phyloP scores from a whole-genome alignment of 2,797 vertebrate species.

The Mycteria americana region DNA sequence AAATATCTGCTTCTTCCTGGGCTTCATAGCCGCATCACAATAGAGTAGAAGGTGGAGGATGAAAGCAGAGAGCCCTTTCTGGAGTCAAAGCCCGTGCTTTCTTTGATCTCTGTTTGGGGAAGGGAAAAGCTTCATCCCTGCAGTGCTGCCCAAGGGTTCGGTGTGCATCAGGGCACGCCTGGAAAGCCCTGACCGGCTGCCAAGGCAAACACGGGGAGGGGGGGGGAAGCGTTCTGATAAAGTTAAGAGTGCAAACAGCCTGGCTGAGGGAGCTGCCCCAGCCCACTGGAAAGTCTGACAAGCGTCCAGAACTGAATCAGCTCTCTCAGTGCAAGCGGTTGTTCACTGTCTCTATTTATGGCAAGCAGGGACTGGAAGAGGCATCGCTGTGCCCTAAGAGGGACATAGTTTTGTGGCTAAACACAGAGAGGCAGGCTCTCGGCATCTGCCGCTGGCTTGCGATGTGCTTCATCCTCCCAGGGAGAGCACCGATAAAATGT shows the following conservation, averaged over 20 bases:
- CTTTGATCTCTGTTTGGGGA: background rate
- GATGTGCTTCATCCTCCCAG: background rate
- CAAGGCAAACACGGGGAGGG: background rate
- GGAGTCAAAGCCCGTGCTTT: background rate
- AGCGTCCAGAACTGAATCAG: background rate
- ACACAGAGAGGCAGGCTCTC: background rate
- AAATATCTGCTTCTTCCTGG: background rate
- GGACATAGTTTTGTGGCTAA: background rate
- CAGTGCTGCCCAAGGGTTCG: background rate
- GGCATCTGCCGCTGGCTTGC: background rate
- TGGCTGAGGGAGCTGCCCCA: background rate
- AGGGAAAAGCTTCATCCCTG: background rate
- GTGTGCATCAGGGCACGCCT: background rate
- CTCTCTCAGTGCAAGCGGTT: rapidly evolving
- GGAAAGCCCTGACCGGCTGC: background rate
- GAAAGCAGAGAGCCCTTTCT: background rate
- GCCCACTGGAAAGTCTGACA: background rate
- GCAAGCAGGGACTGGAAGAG: background rate
- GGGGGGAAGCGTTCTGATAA: background rate
- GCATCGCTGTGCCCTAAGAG: background rate
- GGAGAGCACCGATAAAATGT: background rate
- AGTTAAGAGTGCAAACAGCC: background rate
- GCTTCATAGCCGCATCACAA: rapidly evolving
- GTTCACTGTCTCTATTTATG: background rate
- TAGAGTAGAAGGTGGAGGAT: background rate